Evolutionary conservation across 1,140 invertebrate genomes (phyloP).

Genomic region (Eupeodes corollae): DNA sequence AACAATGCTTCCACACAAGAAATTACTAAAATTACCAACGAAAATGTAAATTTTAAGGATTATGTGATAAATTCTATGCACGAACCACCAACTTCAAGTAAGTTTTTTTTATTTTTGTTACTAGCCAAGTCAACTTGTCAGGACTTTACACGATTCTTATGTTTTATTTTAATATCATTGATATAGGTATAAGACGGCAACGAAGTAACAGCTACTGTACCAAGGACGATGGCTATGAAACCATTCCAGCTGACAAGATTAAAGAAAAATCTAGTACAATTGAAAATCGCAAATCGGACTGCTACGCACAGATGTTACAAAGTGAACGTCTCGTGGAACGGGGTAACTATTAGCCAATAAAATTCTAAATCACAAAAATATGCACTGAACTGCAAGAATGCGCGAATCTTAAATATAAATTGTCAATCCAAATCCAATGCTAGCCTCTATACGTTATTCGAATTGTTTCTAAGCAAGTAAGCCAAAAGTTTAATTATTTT

Average conservation of each 20-base stretch:
- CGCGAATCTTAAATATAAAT: too few relatives aligned
- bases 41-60: conserved; percentile 18
- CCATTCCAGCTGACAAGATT: conserved; percentile 40
- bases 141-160: too few relatives aligned
- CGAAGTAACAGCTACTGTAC: conserved; percentile 30
- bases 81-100: conserved; percentile 8
- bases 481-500: too few relatives aligned
- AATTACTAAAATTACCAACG: conserved; percentile 4
- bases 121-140: neutral
- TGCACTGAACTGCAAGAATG: too few relatives aligned
- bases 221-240: conserved; percentile 53
- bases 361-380: too few relatives aligned
- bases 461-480: too few relatives aligned
- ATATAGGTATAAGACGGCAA: conserved; percentile 32
- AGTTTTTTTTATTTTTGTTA: neutral
- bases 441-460: too few relatives aligned
- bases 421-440: too few relatives aligned
- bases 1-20: conserved; percentile 9
- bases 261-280: conserved; percentile 7
- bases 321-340: conserved; percentile 27
- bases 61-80: conserved; percentile 12
- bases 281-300: conserved; percentile 38
- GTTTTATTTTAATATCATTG: too few relatives aligned
- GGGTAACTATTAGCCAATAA: conserved; percentile 11
- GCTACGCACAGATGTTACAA: conserved; percentile 28